A percentile compares a stretch with the other conserved stretches of the same genome.
Evolutionary conservation across 1,140 invertebrate genomes (phyloP).

Genomic region (Brachionus angularis): DNA sequence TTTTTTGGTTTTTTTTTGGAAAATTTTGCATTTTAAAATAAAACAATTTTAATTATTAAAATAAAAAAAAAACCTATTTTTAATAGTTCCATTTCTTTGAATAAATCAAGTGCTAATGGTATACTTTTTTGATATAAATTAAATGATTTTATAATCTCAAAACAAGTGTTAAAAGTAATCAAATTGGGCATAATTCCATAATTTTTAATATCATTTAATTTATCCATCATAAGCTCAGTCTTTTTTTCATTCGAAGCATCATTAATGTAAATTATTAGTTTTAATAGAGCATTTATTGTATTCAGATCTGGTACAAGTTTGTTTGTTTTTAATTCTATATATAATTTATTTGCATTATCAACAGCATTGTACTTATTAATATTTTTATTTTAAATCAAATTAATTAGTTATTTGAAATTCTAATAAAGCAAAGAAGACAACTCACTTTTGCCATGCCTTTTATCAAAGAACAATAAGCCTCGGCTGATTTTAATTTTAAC

Average conservation of each 20-base stretch:
- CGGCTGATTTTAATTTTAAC: background rate
- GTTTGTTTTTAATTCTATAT: background rate
- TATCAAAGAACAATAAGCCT: conserved; percentile 16
- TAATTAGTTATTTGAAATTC: background rate
- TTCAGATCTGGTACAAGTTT: conserved; percentile 19
- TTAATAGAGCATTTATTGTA: conserved; percentile 31
- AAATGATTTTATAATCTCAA: conserved; percentile 12
- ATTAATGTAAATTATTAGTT: background rate
- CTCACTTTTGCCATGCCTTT: conserved; percentile 32
- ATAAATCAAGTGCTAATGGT: conserved; percentile 19
- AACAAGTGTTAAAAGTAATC: conserved; percentile 10
- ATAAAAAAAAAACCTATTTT: too few species aligned
- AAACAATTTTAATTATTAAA: too few species aligned
- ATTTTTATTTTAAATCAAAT: background rate
- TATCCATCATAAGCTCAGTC: background rate
- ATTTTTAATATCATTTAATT: conserved; percentile 23
- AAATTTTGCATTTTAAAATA: too few species aligned
- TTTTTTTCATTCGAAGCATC: conserved; percentile 10
- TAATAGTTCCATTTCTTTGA: conserved; percentile 41
- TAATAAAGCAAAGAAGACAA: background rate
- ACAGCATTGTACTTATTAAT: background rate
- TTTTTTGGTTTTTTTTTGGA: conserved; percentile 29
- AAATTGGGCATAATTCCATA: conserved; percentile 33
- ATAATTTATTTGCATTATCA: background rate
- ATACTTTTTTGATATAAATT: conserved; percentile 27